phyloP scores from a whole-genome alignment of 2,797 vertebrate genomes.

The Mionectes olivaceus region DNA sequence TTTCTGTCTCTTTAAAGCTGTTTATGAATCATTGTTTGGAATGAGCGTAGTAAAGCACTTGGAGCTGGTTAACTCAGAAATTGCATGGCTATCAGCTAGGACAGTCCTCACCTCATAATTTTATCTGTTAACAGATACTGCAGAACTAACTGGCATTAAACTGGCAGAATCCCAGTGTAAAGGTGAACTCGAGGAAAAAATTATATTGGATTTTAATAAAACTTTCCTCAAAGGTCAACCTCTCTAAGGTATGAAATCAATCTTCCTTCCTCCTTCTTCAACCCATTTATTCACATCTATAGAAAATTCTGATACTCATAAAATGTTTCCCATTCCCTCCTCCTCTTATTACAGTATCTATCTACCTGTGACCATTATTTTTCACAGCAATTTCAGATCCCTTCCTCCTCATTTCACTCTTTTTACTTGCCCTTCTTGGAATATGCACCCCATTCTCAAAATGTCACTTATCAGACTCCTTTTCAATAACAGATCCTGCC shows the following conservation, averaged over 20 bases:
- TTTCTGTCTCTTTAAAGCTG: slow-evolving; percentile 3
- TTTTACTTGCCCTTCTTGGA: not conserved
- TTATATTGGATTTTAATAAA: slow-evolving; percentile 46
- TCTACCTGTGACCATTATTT: not conserved
- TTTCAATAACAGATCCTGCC: not conserved
- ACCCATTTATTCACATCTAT: not conserved
- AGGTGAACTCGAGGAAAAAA: slow-evolving; percentile 39
- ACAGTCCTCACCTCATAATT: slow-evolving; percentile 6
- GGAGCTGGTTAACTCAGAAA: not conserved
- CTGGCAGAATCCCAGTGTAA: not conserved
- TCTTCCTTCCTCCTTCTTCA: slow-evolving; percentile 5
- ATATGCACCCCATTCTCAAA: not conserved
- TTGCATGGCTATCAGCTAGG: not conserved
- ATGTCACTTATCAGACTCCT: not conserved
- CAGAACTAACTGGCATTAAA: not conserved
- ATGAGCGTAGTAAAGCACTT: not conserved
- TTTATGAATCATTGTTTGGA: slow-evolving; percentile 16
- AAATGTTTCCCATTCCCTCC: not conserved
- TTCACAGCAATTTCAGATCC: not conserved
- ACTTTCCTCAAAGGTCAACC: slow-evolving; percentile 40
- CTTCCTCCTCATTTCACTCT: not conserved
- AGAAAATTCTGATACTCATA: slow-evolving; percentile 7
- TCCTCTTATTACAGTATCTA: not conserved
- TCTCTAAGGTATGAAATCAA: slow-evolving; percentile 38
- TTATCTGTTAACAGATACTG: not conserved